Evolutionary conservation across 2,888 invertebrate genomes (phyloP).

Genomic region (Phasia obesa): DNA sequence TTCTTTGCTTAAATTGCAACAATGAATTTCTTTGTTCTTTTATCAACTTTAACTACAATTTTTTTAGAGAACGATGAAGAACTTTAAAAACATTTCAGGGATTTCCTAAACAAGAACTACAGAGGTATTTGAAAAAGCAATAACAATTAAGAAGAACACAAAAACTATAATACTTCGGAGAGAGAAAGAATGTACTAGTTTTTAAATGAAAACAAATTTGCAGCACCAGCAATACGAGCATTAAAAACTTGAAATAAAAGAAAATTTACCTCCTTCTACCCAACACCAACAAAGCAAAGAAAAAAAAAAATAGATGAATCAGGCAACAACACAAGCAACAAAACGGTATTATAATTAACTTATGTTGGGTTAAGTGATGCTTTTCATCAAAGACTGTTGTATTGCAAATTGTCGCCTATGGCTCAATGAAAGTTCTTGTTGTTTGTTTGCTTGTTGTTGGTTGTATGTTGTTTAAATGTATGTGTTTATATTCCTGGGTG

Average conservation of each 20-base stretch:
- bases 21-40: neutral
- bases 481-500: neutral
- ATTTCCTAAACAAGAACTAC: constrained; percentile 42
- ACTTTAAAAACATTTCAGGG: constrained; percentile 21
- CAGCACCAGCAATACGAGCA: constrained; percentile 27
- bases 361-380: constrained; percentile 73
- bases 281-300: neutral
- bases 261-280: neutral
- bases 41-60: constrained; percentile 1
- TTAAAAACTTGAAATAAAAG: neutral
- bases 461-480: constrained; percentile 6
- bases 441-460: constrained; percentile 39
- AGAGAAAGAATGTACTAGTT: constrained; percentile 20
- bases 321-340: constrained; percentile 40
- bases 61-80: neutral
- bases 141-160: constrained; percentile 41
- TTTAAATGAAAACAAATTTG: constrained; percentile 35
- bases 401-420: constrained; percentile 72
- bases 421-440: constrained; percentile 61
- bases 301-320: too few relatives aligned
- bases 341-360: constrained; percentile 72
- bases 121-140: constrained; percentile 7
- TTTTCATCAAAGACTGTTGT: constrained; percentile 71
- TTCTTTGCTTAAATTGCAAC: neutral
- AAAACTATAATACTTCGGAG: constrained; percentile 13